Evolutionary conservation across 2,888 invertebrate species (phyloP), one percentile per base, ranked within the genome.

Genomic region (Sphaerophoria taeniata): DNA sequence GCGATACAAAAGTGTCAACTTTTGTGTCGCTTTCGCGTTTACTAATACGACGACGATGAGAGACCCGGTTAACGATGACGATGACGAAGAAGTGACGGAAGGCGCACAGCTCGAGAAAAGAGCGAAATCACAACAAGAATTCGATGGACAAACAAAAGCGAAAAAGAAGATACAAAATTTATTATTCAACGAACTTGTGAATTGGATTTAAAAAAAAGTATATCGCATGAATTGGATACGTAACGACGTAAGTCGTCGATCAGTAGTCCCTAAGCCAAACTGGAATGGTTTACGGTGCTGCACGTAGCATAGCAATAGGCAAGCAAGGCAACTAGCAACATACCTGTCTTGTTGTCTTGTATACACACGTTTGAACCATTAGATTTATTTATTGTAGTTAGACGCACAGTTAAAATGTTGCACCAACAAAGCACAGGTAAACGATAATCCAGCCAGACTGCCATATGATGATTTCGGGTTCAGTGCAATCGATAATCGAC

Each of bases 1-100:
- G 55, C 77, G 73, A 81, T 61, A 81, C 67, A 61, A 71, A 60
- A 70, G 76, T 80, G 81, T 76, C 76, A 75, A 72, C 81, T 72
- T 73, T 72, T 61, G 55, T 79, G 83, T 75, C 74, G 79, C 56
- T 33, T 69, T 75, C 60, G 71, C 33, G 49, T 69, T 34, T 60
- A 36, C 58, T 24, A 69, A 51, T 47, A 33, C 49, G 14, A 60
- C 51, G 33, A 12, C n/a, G 34, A 14, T 33, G 34, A 56, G 24
- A 24, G 24, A 24, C 24, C 24, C 24, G 24, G 24, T 24, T 36
- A 36, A 47, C 65, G 55, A 56, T 11, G n/a, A 45, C 11, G 45
- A 56, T 4, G 55, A 12, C 58, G 9, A 73, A 80, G 58, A 63
- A 69, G 47, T 53, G 43, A 49, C n/a, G 12, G 16, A 12, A 12